Conservation (phyloP, 2,888 invertebrate genomes). For the Conomelus anceps region DNA sequence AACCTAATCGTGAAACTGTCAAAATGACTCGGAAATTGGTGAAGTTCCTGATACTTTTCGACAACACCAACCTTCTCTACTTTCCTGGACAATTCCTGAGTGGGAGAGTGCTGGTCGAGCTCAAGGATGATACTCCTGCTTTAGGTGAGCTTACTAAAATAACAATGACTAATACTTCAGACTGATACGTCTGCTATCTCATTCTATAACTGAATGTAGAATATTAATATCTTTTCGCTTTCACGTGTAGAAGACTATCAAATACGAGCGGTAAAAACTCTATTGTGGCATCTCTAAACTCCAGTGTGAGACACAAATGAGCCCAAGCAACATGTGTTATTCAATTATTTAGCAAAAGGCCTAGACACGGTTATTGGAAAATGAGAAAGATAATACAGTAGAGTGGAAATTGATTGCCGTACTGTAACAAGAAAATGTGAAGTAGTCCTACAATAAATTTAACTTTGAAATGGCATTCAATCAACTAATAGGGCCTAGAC, state of each 20-base stretch:
- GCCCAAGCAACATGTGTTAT: no score
- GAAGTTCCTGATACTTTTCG: slow-evolving; percentile 88
- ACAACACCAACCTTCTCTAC: slow-evolving; percentile 85
- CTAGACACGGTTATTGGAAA: no score
- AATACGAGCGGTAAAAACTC: not conserved
- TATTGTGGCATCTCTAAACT: no score
- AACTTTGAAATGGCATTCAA: no score
- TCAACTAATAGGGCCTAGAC: no score
- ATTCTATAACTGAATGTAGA: not conserved
- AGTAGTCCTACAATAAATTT: no score
- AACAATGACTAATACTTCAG: not conserved
- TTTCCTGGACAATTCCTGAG: slow-evolving; percentile 91
- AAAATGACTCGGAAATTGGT: slow-evolving; percentile 78
- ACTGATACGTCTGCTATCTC: not conserved
- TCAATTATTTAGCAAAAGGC: no score
- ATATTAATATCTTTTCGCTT: not conserved
- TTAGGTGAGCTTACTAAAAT: slow-evolving; percentile 53
- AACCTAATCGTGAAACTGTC: not conserved
- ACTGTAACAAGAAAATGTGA: no score
- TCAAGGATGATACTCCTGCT: slow-evolving; percentile 90
- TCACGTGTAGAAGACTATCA: not conserved
- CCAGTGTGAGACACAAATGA: no score
- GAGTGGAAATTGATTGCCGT: no score
- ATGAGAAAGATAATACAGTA: no score
- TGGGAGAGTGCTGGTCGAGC: slow-evolving; percentile 82